Base-by-base conservation (phyloP, 2,888 invertebrate genomes). In the Acleris cristana region DNA sequence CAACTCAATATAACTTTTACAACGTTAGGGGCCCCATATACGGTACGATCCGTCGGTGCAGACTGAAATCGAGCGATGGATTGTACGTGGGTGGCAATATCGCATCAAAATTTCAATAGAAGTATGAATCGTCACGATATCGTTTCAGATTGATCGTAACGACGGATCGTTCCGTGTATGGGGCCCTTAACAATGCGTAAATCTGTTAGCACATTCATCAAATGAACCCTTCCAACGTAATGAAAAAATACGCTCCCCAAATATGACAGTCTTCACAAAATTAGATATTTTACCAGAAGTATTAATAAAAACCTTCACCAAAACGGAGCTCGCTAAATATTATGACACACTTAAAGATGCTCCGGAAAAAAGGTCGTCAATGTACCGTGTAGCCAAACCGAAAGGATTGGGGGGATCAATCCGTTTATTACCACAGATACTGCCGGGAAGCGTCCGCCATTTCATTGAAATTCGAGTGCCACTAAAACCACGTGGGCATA, bases 381-480 rank as follows among this genome's bases (percentile, higher is more conserved):
- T 72, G 74, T 73, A 73, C 69, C 78, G 74, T 74, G 75, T 74
- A 76, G 76, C 73, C 76, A 77, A 76, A 77, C 75, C 75, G 76
- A 81, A 80, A 78, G 79, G 80, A 83, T 83, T 82, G 75, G 70
- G 70, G 19, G 74, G 74, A 73, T 78, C 78, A 83, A 82, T 77
- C 79, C 79, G 78, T 81, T 84, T 82, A 82, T 81, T 69, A 67
- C 69, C 58, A 30, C 53, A 40, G 65, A 64, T 69, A 67, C 63
- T 64, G 61, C 30, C 62, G 65, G 34, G 19, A 34, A 54, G 56
- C 52, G 72, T 65, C 72, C 64, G 73, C 78, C 76, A 78, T 82
- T 77, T 80, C 85, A 87, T 86, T 87, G 87, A 85, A 85, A 88
- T 85, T 87, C 86, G 84, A 88, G 83, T 80, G 75, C 74, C 80